Base-by-base conservation (phyloP, 1,140 invertebrate genomes). In the Pseudomyrmex sp. region DNA sequence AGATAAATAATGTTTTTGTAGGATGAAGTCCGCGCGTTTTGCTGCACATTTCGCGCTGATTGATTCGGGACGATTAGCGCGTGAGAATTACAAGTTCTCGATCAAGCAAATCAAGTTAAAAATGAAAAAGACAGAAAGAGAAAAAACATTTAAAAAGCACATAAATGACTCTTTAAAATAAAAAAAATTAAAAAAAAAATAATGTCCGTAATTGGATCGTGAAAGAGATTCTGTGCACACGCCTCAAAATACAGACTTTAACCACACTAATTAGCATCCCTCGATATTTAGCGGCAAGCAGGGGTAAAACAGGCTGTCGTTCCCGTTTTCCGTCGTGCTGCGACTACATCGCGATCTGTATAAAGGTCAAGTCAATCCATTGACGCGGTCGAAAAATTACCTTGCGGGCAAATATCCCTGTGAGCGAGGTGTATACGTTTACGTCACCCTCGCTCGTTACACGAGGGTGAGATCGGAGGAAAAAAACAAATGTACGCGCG, bases 1-100 rank as follows among this genome's bases (percentile, higher is more conserved):
- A 68, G 74, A 86, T 86, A 86, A 86, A 85, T 85, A 86, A 62
- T 26, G n/a, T 72, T 86, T 86, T 86, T 85, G 58, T 74, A 18
- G n/a, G 13, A 80, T 72, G 7, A 59, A 80, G 70, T 54, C 61
- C 4, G n/a, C 66, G 12, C 3, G 65, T 70, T 35, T 35, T 58
- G 75, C 35, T 18, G 15, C 26, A 20, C 35, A 59, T 50, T 18
- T 80, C 12, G 54, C 50, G 66, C 50, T 50, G 76, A 80, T 80
- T 70, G 54, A 80, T 79, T 46, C 10, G 18, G 20, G 15, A 48
- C 15, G 63, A 79, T 79, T 79, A 70, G 63, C 5, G 35, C 35
- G 35, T 10, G 20, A 15, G 26, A 20, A 69, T 35, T 35, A 35
- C 26, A 35, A 35, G 26, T 35, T 35, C 26, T 35, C 26, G 26